These are phyloP conservation scores for Parazoanthus darwini DNA, from an alignment of 92 coral and sea anemone genomes.

Conservation along the genomic window DNA sequence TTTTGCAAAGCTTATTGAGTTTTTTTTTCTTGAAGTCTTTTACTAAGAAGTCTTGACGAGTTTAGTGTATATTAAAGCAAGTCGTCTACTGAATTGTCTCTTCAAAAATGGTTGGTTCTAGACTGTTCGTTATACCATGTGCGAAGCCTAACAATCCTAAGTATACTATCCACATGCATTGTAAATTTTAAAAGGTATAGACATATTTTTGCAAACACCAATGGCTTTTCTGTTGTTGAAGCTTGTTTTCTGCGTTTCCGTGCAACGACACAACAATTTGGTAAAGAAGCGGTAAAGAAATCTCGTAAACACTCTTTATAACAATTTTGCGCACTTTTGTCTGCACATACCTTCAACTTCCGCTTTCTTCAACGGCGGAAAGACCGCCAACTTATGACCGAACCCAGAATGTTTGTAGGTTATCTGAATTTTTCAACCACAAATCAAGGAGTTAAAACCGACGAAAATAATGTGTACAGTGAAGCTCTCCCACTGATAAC, in stretches of 20 bases:
- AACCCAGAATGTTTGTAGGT: not conserved
- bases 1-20: not conserved
- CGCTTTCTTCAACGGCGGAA: not conserved
- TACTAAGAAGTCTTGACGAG: not conserved
- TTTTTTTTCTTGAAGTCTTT: not conserved
- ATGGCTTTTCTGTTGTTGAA: not conserved
- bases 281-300: not conserved
- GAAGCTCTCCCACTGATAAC: slow-evolving; percentile 22
- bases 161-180: not conserved
- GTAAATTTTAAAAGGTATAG: not conserved
- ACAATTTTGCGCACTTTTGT: not conserved
- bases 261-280: slow-evolving; percentile 22
- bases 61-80: not conserved
- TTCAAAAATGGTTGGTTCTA: not conserved
- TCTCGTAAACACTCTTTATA: not conserved
- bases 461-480: not conserved
- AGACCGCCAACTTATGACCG: too few relatives aligned
- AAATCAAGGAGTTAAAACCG: slow-evolving; percentile 7
- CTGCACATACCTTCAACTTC: not conserved
- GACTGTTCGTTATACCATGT: not conserved
- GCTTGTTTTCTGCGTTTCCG: slow-evolving; percentile 6
- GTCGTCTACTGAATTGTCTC: not conserved
- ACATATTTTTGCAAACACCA: not conserved
- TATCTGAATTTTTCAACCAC: not conserved
- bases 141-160: not conserved